A percentile compares a stretch with the other conserved stretches of the same genome.
phyloP scores from a whole-genome alignment of 2,797 vertebrate species.

The Tadarida brasiliensis region DNA sequence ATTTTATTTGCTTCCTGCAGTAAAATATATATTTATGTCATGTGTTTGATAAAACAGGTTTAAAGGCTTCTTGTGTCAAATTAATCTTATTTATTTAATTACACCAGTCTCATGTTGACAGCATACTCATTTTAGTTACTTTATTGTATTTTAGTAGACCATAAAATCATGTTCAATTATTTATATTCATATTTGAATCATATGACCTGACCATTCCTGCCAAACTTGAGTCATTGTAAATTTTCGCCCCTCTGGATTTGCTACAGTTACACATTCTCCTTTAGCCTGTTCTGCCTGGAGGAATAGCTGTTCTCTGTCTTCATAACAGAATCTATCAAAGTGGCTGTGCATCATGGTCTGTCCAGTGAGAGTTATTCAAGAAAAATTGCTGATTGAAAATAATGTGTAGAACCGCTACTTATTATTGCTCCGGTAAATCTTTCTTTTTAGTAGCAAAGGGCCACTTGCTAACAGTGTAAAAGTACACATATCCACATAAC shows the following conservation, averaged over 20 bases:
- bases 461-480: neutral
- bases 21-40: conserved; percentile 5
- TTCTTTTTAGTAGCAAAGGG: conserved; percentile 5
- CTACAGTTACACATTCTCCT: neutral
- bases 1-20: neutral
- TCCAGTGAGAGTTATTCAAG: conserved; percentile 20
- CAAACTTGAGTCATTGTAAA: neutral
- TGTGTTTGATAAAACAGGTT: neutral
- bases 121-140: neutral
- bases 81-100: conserved; percentile 65
- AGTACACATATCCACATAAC: neutral
- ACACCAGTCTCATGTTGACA: neutral
- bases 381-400: conserved; percentile 60
- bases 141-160: neutral
- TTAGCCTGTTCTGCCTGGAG: neutral
- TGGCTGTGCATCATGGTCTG: neutral
- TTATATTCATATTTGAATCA: neutral
- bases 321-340: conserved; percentile 28
- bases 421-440: conserved; percentile 18
- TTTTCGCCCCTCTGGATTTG: neutral
- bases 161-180: conserved; percentile 20
- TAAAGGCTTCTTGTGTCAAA: neutral
- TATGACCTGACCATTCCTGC: neutral
- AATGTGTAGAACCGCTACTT: neutral
- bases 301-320: conserved; percentile 38